Evolutionary conservation across 2,888 invertebrate genomes (phyloP).

Genomic region (Crocallis elinguaria): DNA sequence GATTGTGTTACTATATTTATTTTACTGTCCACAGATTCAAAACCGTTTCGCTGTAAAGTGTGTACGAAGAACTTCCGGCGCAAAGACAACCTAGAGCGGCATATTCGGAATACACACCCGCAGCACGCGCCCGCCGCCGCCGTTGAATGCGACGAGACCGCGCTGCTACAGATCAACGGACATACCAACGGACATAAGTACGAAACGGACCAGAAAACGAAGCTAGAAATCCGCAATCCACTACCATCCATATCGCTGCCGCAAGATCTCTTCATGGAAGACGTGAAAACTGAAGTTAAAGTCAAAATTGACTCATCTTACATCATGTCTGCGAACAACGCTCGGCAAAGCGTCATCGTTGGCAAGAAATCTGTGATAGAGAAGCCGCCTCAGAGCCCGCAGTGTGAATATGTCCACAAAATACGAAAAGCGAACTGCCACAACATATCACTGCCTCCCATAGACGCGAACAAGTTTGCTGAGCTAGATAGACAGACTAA

Average conservation of each 20-base stretch:
- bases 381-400: slow-evolving; percentile 47
- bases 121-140: slow-evolving; percentile 66
- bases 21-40: slow-evolving; percentile 77
- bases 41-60: slow-evolving; percentile 88
- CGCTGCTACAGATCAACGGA: slow-evolving; percentile 51
- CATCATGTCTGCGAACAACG: slow-evolving; percentile 76
- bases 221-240: slow-evolving; percentile 66
- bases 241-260: slow-evolving; percentile 69
- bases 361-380: slow-evolving; percentile 56
- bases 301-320: slow-evolving; percentile 63
- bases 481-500: slow-evolving; percentile 58
- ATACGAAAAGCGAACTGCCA: slow-evolving; percentile 68
- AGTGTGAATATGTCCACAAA: slow-evolving; percentile 75
- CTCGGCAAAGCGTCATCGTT: slow-evolving; percentile 77
- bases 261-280: slow-evolving; percentile 55
- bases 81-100: slow-evolving; percentile 91
- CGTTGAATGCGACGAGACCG: slow-evolving; percentile 65
- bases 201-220: slow-evolving; percentile 54
- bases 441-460: slow-evolving; percentile 62
- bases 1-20: not conserved
- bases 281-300: slow-evolving; percentile 30
- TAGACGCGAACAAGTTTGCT: slow-evolving; percentile 69
- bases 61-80: slow-evolving; percentile 89
- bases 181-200: slow-evolving; percentile 9
- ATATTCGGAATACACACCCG: slow-evolving; percentile 90